These are phyloP conservation scores for Trachelipus rathkii DNA, from an alignment of 1,140 invertebrate species.

Conservation along the genomic window DNA sequence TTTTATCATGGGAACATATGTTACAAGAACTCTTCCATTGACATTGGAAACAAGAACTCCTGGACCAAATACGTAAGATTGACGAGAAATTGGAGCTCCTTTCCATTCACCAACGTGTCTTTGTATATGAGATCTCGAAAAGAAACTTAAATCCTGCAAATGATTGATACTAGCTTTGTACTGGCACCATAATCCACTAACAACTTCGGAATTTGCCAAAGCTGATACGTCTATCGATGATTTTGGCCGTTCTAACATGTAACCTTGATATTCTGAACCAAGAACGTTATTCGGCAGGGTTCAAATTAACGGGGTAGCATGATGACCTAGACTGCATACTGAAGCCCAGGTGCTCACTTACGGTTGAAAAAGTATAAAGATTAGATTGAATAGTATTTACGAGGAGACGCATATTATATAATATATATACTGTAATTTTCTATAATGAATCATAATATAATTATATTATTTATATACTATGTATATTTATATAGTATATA, in stretches of 20 bases:
- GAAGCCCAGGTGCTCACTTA: no score
- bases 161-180: constrained; percentile 37
- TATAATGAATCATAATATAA: no score
- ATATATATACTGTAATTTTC: no score
- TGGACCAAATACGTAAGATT: constrained; percentile 70
- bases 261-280: constrained; percentile 41
- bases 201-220: constrained; percentile 38
- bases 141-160: constrained; percentile 43
- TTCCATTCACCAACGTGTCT: constrained; percentile 31
- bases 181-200: constrained; percentile 42
- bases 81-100: constrained; percentile 46
- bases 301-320: no score
- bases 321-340: no score
- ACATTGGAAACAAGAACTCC: constrained; percentile 39
- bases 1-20: constrained; percentile 62
- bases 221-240: constrained; percentile 33
- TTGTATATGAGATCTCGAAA: constrained; percentile 41
- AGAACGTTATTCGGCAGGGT: constrained; percentile 32
- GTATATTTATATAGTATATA: no score
- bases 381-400: no score
- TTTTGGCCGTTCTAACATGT: constrained; percentile 31
- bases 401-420: no score
- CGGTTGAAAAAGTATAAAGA: no score
- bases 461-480: no score
- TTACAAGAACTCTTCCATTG: constrained; percentile 61